A percentile compares a stretch with the other conserved stretches of the same genome.
Conservation (phyloP, 2,113 vertebrate genomes). For the Macrotis lagotis region DNA sequence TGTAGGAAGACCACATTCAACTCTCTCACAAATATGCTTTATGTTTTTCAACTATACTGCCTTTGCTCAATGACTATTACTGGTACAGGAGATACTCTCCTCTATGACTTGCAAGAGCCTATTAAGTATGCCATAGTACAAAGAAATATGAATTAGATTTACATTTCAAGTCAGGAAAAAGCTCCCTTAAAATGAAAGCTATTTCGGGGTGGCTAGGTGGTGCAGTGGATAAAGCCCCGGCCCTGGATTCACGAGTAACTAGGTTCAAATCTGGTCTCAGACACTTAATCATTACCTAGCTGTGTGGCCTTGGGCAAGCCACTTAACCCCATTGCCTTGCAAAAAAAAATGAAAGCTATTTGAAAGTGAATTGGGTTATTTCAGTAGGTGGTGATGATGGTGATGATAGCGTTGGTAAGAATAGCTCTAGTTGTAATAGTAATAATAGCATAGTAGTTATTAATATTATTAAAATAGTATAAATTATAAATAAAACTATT, state of each 20-base stretch:
- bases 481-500: no score
- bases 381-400: not conserved
- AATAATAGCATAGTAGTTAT: not conserved
- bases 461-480: not conserved
- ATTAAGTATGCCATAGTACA: not conserved
- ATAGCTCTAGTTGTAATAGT: not conserved
- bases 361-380: not conserved
- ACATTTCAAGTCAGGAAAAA: not conserved
- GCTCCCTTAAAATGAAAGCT: not conserved
- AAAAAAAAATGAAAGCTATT: not conserved
- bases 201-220: no score
- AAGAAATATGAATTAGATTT: not conserved
- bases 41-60: not conserved
- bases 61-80: not conserved
- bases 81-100: not conserved
- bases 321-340: no score
- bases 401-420: no score
- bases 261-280: no score
- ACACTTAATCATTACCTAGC: no score
- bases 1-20: not conserved
- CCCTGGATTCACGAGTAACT: no score
- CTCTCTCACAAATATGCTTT: not conserved
- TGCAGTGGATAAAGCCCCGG: no score
- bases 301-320: no score
- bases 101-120: not conserved